These are phyloP conservation scores for Oopsacas minuta DNA, from an alignment of 37 sponge, comb jelly and placozoan genomes.

Conservation along the genomic window DNA sequence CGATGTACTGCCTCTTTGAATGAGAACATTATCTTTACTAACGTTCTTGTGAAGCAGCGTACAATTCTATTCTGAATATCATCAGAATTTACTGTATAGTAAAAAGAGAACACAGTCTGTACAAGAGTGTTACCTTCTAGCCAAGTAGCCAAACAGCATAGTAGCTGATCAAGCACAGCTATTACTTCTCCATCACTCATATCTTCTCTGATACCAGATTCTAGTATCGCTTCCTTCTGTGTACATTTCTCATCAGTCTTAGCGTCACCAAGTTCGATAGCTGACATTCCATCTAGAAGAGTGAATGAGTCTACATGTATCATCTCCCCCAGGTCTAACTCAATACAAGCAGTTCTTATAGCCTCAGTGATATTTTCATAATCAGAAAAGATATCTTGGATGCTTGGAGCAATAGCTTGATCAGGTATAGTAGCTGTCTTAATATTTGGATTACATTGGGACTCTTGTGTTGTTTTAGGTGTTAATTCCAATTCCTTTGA, in stretches of 20 bases:
- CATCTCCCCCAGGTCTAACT: slow-evolving; percentile 46
- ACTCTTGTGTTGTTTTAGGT: neutral
- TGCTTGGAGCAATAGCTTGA: neutral
- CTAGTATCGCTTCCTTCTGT: slow-evolving; percentile 33
- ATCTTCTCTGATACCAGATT: slow-evolving; percentile 33
- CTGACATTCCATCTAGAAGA: slow-evolving; percentile 93
- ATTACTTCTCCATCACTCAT: slow-evolving; percentile 44
- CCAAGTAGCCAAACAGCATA: slow-evolving; percentile 83
- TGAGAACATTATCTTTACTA: slow-evolving; percentile 39
- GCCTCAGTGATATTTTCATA: slow-evolving; percentile 31
- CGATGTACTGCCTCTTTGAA: slow-evolving; percentile 35
- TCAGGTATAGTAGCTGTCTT: neutral
- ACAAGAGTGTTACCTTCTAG: slow-evolving; percentile 81
- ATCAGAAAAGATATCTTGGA: neutral
- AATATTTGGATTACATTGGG: neutral
- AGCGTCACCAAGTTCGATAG: slow-evolving; percentile 83
- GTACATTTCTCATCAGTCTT: slow-evolving; percentile 74
- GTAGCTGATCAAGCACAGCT: slow-evolving; percentile 78
- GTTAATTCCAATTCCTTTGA: neutral
- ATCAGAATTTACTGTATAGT: slow-evolving; percentile 48
- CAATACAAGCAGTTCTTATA: slow-evolving; percentile 23
- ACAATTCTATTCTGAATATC: slow-evolving; percentile 34
- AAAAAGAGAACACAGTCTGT: slow-evolving; percentile 91
- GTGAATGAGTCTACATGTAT: slow-evolving; percentile 60
- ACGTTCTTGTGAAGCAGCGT: slow-evolving; percentile 26